These are phyloP conservation scores for Hydrotaea cyrtoneurina DNA, from an alignment of 2,888 invertebrate species.

Conservation along the genomic window DNA sequence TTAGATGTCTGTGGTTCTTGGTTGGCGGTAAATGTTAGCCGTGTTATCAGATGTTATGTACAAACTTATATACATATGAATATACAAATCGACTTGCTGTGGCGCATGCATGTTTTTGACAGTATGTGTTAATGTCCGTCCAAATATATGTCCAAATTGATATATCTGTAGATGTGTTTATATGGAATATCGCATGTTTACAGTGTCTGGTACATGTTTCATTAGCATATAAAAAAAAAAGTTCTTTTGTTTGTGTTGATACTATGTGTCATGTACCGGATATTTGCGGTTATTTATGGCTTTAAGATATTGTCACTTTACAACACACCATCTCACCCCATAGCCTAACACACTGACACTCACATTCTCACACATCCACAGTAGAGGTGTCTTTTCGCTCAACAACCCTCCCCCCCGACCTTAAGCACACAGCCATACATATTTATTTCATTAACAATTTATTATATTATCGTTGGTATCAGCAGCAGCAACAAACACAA, in stretches of 20 bases:
- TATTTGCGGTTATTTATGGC: slow-evolving; percentile 78
- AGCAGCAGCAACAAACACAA: neutral
- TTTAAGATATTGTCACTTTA: slow-evolving; percentile 66
- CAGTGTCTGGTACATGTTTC: slow-evolving; percentile 51
- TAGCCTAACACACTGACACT: neutral
- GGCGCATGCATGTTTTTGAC: slow-evolving; percentile 5
- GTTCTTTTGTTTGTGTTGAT: slow-evolving; percentile 70
- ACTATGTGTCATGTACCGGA: slow-evolving; percentile 78
- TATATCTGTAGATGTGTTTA: slow-evolving; percentile 4
- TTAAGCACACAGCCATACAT: neutral
- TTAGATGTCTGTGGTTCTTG: slow-evolving; percentile 33
- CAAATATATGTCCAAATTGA: slow-evolving; percentile 37
- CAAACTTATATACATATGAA: neutral
- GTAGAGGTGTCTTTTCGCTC: neutral
- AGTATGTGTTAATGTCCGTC: slow-evolving; percentile 19
- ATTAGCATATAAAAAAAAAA: slow-evolving; percentile 59
- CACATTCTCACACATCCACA: no score
- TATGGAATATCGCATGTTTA: slow-evolving; percentile 9
- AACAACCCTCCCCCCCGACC: no score
- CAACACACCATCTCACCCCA: slow-evolving; percentile 11
- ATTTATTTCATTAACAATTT: slow-evolving; percentile 64
- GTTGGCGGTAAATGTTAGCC: slow-evolving; percentile 50
- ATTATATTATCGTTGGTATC: slow-evolving; percentile 25
- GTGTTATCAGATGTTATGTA: slow-evolving; percentile 58
- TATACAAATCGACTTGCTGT: no score